These are phyloP conservation scores for Trichomycterus rosablanca DNA, from an alignment of 2,113 vertebrate genomes.

Conservation along the genomic window DNA sequence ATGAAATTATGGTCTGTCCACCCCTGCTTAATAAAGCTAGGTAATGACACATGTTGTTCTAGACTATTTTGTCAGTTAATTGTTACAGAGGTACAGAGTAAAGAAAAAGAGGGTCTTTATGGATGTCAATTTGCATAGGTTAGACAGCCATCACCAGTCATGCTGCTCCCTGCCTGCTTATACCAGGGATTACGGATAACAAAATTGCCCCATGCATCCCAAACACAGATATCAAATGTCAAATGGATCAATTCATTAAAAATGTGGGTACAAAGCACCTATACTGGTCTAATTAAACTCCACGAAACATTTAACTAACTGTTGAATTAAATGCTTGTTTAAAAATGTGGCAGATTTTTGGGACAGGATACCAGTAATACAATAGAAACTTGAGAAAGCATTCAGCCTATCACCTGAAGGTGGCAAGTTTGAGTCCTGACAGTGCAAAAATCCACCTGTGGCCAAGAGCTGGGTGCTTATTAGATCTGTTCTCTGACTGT, in stretches of 20 bases:
- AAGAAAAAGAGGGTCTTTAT: constrained; percentile 42
- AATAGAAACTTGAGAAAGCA: too few species aligned
- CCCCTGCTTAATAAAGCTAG: too few species aligned
- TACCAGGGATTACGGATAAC: constrained; percentile 9
- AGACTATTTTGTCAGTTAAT: too few species aligned
- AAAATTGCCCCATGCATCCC: constrained; percentile 32
- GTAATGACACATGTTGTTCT: too few species aligned
- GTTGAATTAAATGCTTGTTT: too few species aligned
- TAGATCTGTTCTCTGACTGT: background rate
- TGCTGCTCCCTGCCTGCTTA: constrained; percentile 19
- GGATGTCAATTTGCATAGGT: constrained; percentile 36
- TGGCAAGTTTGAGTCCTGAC: too few species aligned
- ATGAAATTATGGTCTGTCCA: too few species aligned
- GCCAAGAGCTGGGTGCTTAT: background rate
- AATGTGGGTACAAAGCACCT: background rate
- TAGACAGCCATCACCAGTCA: constrained; percentile 6
- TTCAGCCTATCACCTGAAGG: too few species aligned
- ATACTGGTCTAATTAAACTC: background rate
- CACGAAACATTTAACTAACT: too few species aligned
- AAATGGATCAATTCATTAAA: constrained; percentile 2
- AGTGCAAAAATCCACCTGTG: too few species aligned
- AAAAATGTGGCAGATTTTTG: too few species aligned
- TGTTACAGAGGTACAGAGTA: background rate
- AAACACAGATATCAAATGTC: constrained; percentile 18
- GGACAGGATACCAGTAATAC: too few species aligned